Percentiles rank a stretch among this genome's conserved stretches.
Evolutionary conservation across 2,797 vertebrate species (phyloP).

Genomic region (Amniataba percoides): DNA sequence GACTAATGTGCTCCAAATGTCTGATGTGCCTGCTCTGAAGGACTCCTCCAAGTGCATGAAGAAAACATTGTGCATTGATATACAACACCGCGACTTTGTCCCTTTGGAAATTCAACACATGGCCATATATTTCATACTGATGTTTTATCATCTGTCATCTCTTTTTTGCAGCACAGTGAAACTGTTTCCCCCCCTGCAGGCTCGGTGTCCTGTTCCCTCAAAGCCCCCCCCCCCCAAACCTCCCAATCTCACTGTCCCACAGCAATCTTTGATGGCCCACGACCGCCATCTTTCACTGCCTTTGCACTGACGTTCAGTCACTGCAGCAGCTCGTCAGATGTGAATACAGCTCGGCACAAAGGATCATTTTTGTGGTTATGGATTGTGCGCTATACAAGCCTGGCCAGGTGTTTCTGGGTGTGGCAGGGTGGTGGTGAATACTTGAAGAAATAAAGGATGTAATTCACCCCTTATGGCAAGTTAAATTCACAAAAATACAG

Average conservation of each 20-base stretch:
- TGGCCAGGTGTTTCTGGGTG: slow-evolving; percentile 55
- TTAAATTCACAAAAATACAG: neutral
- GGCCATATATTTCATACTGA: neutral
- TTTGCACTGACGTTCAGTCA: slow-evolving; percentile 24
- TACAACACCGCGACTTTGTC: neutral
- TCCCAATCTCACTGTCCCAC: slow-evolving; percentile 6
- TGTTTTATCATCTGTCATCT: neutral
- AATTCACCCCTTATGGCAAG: neutral
- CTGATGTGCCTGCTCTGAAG: neutral
- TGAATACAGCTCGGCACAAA: slow-evolving; percentile 8
- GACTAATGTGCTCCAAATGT: neutral
- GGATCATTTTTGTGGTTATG: slow-evolving; percentile 14
- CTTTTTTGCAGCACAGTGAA: neutral
- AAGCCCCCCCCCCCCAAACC: too few species aligned
- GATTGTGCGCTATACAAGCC: neutral
- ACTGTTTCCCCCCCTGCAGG: slow-evolving; percentile 32
- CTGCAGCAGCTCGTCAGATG: slow-evolving; percentile 17
- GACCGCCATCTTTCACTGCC: slow-evolving; percentile 6
- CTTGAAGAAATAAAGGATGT: neutral
- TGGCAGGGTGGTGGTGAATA: neutral
- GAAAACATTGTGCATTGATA: neutral
- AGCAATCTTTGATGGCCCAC: slow-evolving; percentile 9
- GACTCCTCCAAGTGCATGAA: neutral
- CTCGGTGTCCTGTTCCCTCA: slow-evolving; percentile 25
- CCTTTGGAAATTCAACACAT: neutral